Base-by-base conservation (phyloP, 2,888 invertebrate species). In the Tyria jacobaeae region DNA sequence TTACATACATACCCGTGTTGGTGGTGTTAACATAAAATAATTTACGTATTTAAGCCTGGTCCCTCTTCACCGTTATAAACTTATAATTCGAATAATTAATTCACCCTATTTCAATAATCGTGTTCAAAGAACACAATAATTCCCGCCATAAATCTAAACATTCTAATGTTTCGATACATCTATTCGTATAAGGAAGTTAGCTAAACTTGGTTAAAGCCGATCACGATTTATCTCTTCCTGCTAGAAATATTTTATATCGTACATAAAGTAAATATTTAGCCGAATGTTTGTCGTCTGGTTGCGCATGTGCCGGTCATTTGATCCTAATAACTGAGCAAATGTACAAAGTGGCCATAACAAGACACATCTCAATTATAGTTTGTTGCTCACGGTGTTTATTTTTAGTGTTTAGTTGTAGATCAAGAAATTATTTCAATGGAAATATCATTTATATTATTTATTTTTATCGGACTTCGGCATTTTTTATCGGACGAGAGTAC, bases 181-280 rank as follows among this genome's bases (percentile, higher is more conserved):
- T 73, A 44, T 44, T 44, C 44, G 0, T 44, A 76, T 70, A 78
- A 79, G 83, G 86, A 87, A 87, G 87, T 82, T 47, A 68, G 70
- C 74, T 70, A 70, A 75, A 71, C 71, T 78, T 75, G 75, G 74
- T 52, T 68, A 72, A 70, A 79, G 74, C 62, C 64, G 75, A 82
- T 78, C 77, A 79, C 71, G 66, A 83, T 89, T 89, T 84, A 89
- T 88, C 82, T 85, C 89, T 90, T 90, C 90, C 89, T 87, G 87
- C 73, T 78, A 70, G 73, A 71, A 79, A 81, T 78, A 75, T 83
- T 84, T 84, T 84, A 85, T 81, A 83, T 79, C 76, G 47, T 64
- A 74, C 65, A 71, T 72, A 83, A 83, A 73, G 80, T 89, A 88
- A 89, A 90, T 86, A 89, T 73, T 62, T 73, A 66, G 69, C 72